A percentile compares a stretch with the other conserved stretches of the same genome.
phyloP scores from a whole-genome alignment of 2,113 vertebrate species.

The Hydrochoerus hydrochaeris region DNA sequence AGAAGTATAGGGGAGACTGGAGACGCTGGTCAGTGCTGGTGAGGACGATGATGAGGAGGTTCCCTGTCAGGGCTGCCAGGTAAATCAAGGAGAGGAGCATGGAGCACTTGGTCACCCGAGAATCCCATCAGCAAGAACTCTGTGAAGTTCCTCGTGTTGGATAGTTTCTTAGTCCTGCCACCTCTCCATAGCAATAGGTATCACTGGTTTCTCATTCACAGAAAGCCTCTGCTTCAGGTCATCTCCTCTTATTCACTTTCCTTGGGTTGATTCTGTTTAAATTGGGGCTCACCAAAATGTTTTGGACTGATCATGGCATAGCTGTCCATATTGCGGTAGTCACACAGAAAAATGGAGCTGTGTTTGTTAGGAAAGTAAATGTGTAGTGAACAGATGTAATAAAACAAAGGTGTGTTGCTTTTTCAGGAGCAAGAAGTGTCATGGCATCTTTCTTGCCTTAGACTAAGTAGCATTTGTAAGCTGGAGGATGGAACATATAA shows the following conservation, averaged over 20 bases:
- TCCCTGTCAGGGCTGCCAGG: neutral
- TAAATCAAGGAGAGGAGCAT: no score
- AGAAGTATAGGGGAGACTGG: no score
- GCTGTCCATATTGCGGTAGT: neutral
- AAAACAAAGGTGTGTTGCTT: neutral
- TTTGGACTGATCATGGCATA: neutral
- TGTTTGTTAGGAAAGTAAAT: neutral
- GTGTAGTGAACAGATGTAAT: neutral
- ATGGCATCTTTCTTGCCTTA: neutral
- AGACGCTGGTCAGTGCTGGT: no score
- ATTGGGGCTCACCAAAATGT: neutral
- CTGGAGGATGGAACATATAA: no score
- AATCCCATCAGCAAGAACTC: no score
- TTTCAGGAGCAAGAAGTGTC: neutral
- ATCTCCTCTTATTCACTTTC: neutral
- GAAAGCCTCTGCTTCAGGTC: neutral
- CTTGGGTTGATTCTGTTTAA: neutral
- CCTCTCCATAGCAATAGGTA: neutral
- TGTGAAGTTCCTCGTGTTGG: no score
- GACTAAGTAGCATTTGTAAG: neutral
- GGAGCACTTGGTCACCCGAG: no score
- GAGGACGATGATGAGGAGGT: no score
- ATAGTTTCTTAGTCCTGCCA: no score
- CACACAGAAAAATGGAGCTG: neutral
- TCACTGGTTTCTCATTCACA: neutral